Conservation (phyloP, 1,140 invertebrate genomes). For the Lanistes nyassanus region DNA sequence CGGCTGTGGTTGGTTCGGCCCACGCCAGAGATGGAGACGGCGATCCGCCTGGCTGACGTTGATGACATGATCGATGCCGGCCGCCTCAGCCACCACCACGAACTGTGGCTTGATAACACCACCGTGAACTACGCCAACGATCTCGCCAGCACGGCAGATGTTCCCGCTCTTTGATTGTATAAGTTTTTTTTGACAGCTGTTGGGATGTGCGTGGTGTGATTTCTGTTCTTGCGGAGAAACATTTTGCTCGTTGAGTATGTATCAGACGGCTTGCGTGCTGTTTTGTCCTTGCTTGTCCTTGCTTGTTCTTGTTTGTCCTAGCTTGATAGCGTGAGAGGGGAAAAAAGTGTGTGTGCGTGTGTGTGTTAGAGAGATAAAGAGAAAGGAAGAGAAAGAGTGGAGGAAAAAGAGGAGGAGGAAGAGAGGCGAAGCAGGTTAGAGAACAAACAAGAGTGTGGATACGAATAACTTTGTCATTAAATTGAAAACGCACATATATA, state of each 20-base stretch:
- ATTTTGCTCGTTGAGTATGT: too few species aligned
- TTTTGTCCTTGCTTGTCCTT: neutral
- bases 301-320: neutral
- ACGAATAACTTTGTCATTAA: neutral
- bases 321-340: neutral
- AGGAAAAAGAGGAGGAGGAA: neutral
- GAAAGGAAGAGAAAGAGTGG: neutral
- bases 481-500: too few species aligned
- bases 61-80: slow-evolving; percentile 57
- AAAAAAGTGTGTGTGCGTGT: neutral
- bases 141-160: neutral
- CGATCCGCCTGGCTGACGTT: slow-evolving; percentile 53
- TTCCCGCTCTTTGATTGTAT: too few species aligned
- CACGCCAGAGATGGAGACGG: slow-evolving; percentile 50
- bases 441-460: too few species aligned
- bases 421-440: neutral
- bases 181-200: too few species aligned
- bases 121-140: slow-evolving; percentile 17
- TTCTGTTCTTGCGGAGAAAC: too few species aligned
- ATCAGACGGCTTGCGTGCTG: too few species aligned
- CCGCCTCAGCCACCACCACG: slow-evolving; percentile 52
- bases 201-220: too few species aligned
- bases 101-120: slow-evolving; percentile 55
- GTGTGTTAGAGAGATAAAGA: neutral
- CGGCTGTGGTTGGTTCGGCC: slow-evolving; percentile 54